A percentile compares a stretch with the other conserved stretches of the same genome.
phyloP scores from a whole-genome alignment of 2,113 vertebrate species.

The Cyprichromis sp. region DNA sequence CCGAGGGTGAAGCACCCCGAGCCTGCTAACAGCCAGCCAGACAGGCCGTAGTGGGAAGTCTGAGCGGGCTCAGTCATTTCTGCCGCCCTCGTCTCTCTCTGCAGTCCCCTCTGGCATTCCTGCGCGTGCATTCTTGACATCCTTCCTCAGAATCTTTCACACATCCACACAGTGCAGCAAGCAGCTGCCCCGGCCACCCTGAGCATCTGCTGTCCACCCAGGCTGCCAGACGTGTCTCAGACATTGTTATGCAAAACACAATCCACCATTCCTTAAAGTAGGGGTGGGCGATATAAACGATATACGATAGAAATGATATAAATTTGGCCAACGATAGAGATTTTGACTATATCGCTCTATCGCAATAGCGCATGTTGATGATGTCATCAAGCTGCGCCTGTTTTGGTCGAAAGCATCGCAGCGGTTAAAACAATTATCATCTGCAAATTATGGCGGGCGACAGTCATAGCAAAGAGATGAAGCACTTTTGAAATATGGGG shows the following conservation, averaged over 20 bases:
- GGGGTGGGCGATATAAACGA: not conserved
- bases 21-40: not conserved
- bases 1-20: conserved; percentile 7
- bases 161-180: not conserved
- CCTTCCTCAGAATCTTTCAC: conserved; percentile 39
- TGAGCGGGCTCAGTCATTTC: not conserved
- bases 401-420: not conserved
- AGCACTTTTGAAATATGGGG: too few relatives aligned
- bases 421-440: too few relatives aligned
- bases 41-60: not conserved
- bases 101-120: conserved; percentile 3
- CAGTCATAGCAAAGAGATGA: too few relatives aligned
- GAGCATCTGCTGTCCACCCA: conserved; percentile 31
- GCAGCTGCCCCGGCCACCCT: conserved; percentile 2
- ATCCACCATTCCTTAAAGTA: not conserved
- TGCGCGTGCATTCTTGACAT: conserved; percentile 25
- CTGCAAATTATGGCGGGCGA: too few relatives aligned
- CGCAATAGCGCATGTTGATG: not conserved
- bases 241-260: not conserved
- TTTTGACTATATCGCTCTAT: not conserved
- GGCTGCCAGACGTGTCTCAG: not conserved
- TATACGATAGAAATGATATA: not conserved
- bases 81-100: not conserved
- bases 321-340: not conserved
- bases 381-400: not conserved